A percentile compares a stretch with the other conserved stretches of the same genome.
These are phyloP conservation scores for Varecia variegata DNA, from an alignment of 2,797 vertebrate genomes.

Conservation along the genomic window DNA sequence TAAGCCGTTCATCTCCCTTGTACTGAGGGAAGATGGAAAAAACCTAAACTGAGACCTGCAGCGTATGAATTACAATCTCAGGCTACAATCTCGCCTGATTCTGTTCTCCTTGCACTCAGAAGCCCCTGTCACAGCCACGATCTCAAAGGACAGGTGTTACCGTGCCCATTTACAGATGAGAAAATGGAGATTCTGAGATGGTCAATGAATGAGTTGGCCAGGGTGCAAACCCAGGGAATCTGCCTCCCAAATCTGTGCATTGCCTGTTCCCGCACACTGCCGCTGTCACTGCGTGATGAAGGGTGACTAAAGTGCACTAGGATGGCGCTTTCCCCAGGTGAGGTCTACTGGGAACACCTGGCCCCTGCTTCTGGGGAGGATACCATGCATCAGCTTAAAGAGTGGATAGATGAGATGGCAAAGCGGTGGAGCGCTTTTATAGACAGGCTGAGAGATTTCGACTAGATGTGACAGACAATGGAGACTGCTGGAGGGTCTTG, in stretches of 20 bases:
- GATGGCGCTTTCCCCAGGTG: fast-evolving
- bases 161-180: background rate
- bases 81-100: background rate
- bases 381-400: fast-evolving
- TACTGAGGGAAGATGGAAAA: background rate
- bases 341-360: background rate
- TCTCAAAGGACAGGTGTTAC: background rate
- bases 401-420: background rate
- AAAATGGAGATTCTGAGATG: background rate
- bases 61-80: background rate
- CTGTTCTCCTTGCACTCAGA: background rate
- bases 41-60: no score
- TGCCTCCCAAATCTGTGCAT: background rate
- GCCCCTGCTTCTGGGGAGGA: background rate
- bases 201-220: no score
- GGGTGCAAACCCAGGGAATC: background rate
- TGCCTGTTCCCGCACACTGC: fast-evolving
- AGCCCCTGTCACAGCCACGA: background rate
- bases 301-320: fast-evolving
- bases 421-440: background rate
- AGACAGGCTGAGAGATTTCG: background rate
- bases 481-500: background rate
- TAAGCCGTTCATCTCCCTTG: background rate
- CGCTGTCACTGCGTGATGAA: fast-evolving
- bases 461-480: background rate